phyloP scores from a whole-genome alignment of 1,140 invertebrate species.

The Chironomus striatipennis region DNA sequence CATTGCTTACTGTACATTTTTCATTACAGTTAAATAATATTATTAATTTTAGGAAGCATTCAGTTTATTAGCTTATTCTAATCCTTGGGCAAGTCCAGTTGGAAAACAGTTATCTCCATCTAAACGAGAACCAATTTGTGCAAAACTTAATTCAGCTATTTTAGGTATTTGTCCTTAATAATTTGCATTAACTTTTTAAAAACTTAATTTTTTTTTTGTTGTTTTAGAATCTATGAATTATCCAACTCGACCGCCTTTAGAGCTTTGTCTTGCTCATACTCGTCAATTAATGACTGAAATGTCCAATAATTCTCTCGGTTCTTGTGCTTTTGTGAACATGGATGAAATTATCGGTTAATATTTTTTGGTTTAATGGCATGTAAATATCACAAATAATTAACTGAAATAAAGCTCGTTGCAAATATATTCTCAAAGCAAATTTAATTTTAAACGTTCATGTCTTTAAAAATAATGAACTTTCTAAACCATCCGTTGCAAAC shows the following conservation, averaged over 20 bases:
- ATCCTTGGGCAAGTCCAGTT: slow-evolving; percentile 93
- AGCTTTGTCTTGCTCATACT: slow-evolving; percentile 83
- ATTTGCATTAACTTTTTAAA: neutral
- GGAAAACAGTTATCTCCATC: slow-evolving; percentile 89
- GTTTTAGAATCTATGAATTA: slow-evolving; percentile 78
- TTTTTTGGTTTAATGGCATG: too few species aligned
- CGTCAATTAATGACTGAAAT: slow-evolving; percentile 81
- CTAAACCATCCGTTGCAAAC: too few species aligned
- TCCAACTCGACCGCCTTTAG: slow-evolving; percentile 79
- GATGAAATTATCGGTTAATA: slow-evolving; percentile 50
- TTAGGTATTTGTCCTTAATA: slow-evolving; percentile 52
- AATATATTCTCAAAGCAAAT: too few species aligned
- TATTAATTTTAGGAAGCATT: slow-evolving; percentile 75
- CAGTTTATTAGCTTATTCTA: slow-evolving; percentile 93
- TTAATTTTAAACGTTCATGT: too few species aligned
- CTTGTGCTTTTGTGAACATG: slow-evolving; percentile 86
- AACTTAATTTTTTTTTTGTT: slow-evolving; percentile 22
- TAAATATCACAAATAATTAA: too few species aligned
- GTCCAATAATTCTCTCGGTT: slow-evolving; percentile 79
- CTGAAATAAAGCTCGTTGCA: too few species aligned
- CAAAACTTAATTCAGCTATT: slow-evolving; percentile 94
- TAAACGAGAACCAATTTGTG: slow-evolving; percentile 88
- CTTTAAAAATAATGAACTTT: too few species aligned
- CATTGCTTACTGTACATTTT: too few species aligned
- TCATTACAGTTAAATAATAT: neutral